phyloP scores from a whole-genome alignment of 2,888 invertebrate species.

The Caenorhabditis sp. region DNA sequence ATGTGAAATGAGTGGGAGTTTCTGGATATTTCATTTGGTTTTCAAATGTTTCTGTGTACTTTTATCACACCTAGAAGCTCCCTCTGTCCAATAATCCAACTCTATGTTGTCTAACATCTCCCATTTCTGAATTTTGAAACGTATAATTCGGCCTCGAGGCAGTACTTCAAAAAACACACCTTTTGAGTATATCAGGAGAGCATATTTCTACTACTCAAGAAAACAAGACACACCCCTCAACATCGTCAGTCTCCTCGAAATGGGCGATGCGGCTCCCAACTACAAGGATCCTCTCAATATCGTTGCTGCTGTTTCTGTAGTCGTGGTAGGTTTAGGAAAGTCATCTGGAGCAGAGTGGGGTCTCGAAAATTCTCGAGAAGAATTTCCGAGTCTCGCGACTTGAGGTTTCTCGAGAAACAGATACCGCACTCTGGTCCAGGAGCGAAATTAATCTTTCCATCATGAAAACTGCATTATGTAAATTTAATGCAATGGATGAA shows the following conservation, averaged over 20 bases:
- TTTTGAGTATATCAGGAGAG: neutral
- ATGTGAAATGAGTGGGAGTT: neutral
- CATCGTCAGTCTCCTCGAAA: neutral
- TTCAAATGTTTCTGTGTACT: neutral
- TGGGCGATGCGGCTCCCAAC: neutral
- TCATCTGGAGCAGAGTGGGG: too few relatives aligned
- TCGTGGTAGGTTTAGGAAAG: constrained; percentile 4
- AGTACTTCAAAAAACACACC: neutral
- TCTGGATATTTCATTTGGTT: neutral
- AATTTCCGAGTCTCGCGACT: too few relatives aligned
- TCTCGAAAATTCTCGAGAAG: too few relatives aligned
- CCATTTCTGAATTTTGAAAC: neutral
- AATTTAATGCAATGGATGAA: too few relatives aligned
- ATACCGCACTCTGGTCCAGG: too few relatives aligned
- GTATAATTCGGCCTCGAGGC: neutral
- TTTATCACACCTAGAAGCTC: neutral
- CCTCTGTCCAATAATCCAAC: too few relatives aligned
- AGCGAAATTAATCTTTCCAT: too few relatives aligned
- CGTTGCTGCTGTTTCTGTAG: constrained; percentile 12
- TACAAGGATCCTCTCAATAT: constrained; percentile 23
- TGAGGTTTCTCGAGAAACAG: too few relatives aligned
- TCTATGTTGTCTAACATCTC: neutral
- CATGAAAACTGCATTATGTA: too few relatives aligned
- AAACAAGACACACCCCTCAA: neutral
- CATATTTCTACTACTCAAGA: neutral